Base-by-base conservation (phyloP, 2,797 vertebrate species). In the Hirundo rustica region DNA sequence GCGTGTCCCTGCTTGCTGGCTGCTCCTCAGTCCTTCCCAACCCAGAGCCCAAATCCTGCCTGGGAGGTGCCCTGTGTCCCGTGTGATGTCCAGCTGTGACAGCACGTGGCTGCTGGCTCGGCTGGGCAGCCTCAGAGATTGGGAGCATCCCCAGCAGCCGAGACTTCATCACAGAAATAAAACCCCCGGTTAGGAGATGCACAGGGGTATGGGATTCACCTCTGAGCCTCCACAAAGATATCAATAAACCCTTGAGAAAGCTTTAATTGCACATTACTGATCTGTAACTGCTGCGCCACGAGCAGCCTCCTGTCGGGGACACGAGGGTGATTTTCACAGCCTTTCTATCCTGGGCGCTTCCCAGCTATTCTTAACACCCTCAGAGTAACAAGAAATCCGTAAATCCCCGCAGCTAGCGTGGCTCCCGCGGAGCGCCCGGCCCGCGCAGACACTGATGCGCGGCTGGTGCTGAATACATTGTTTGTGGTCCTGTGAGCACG, bases 361-460 rank as follows among this genome's bases (percentile, higher is more conserved):
- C 11, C 21, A 53, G 53, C 11, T 88, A 40, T 55, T 88, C 66
- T 75, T 65, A 92, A 80, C 13, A 36, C 30, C 44, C 40, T 12
- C 1, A 4, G 50, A 85, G 65, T 8, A 47, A 23, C 22, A 38
- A 87, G 29, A 20, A 34, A 38, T 11, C 27, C 0, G 0, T 17
- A 47, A 79, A 30, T 7, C 18, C 50, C 40, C 27, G 13, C 29
- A 7, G 15, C 7, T 10, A 3, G 53, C 65, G 44, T 1, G 60
- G 42, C 14, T 54, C 47, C 64, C 11, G 1, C 4, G 40, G 25
- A 20, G 36, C 32, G 26, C 19, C 51, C 50, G 0, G 23, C 83
- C 76, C 0, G 0, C 0, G 0, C 30, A 9, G 36, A 17, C 6
- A 0, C 53, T 3, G 51, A 34, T 13, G 40, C 0, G 4, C 0